Base-by-base conservation (phyloP, 2,888 invertebrate species). In the Cerastis rubricosa region DNA sequence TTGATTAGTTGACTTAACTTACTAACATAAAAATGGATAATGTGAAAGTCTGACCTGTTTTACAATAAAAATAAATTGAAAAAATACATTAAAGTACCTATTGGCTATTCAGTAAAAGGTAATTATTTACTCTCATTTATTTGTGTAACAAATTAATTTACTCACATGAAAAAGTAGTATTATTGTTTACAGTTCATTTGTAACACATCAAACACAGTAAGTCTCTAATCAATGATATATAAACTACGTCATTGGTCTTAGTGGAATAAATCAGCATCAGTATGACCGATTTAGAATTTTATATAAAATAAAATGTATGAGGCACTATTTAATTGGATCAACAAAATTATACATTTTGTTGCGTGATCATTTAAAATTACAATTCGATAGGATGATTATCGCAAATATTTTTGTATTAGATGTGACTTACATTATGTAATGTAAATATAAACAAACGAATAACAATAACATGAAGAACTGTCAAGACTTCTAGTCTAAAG, bases 391-490 rank as follows among this genome's bases (percentile, higher is more conserved):
- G 14, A 49, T 1, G 11, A 43, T n/a, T n/a, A 54, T 70, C 12
- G 1, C 25, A 67, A 67, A 35, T 5, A 35, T 8, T 63, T 12
- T 17, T 22, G 22, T 47, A n/a, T n/a, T n/a, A n/a, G n/a, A n/a
- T 66, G 17, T 61, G 29, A 25, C 12, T 17, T 17, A 25, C 3
- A 0, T 22, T 61, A 29, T 0, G 3, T 22, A 25, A 19, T 17
- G 0, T 9, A 22, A 11, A 12, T 40, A 22, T 43, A 75, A 80
- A 71, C 40, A 77, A 71, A 61, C 22, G 6, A 59, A 17, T 25
- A 69, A 14, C 29, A 59, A 17, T 25, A 69, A 14, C 29, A 0
- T 25, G 8, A 51, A 29, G 1, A 51, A 22, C n/a, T 66, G 5
- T 68, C 43, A 45, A 17, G 17, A 47, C 22, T 35, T 45, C 25